phyloP scores from a whole-genome alignment of 2,888 invertebrate species.

The Heterodera filipjevi region DNA sequence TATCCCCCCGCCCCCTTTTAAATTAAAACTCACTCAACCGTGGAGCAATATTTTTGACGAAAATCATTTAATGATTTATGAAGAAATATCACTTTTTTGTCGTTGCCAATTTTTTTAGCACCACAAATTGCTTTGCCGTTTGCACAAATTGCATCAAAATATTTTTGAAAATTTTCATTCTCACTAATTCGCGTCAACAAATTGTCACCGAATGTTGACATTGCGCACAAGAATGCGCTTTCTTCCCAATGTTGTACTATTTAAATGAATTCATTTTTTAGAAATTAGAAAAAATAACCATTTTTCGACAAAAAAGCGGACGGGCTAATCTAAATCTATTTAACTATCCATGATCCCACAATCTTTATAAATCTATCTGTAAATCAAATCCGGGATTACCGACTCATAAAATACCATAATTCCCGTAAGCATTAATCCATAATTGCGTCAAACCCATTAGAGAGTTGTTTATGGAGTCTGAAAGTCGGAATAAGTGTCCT shows the following conservation, averaged over 20 bases:
- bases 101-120: background rate
- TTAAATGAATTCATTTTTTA: background rate
- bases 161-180: background rate
- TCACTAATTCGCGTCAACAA: background rate
- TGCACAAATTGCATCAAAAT: background rate
- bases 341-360: too few species aligned
- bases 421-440: too few species aligned
- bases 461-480: too few species aligned
- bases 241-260: background rate
- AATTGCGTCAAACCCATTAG: too few species aligned
- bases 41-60: background rate
- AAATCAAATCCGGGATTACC: too few species aligned
- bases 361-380: too few species aligned
- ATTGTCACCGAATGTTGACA: background rate
- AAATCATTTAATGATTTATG: background rate
- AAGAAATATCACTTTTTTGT: background rate
- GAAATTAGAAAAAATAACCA: too few species aligned
- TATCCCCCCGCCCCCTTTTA: too few species aligned
- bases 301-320: too few species aligned
- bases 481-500: too few species aligned
- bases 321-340: too few species aligned
- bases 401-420: too few species aligned
- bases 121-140: background rate
- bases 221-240: background rate
- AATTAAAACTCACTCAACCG: background rate